Evolutionary conservation across 2,797 vertebrate species (phyloP).

Genomic region (Cyprinodon diabolis): DNA sequence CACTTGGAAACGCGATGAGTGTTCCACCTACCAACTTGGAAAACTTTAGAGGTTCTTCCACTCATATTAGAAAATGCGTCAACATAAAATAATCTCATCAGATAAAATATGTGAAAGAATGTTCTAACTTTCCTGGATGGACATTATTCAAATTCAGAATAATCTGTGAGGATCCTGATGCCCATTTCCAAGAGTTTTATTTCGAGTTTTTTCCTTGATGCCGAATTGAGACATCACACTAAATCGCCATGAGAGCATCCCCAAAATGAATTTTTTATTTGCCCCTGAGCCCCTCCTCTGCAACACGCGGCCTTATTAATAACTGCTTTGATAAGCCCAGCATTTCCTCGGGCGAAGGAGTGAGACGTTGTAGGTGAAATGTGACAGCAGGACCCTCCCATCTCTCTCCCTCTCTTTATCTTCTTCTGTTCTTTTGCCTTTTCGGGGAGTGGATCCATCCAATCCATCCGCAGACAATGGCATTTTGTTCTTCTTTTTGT

Average conservation of each 20-base stretch:
- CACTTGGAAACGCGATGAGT: slow-evolving; percentile 79
- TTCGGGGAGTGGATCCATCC: slow-evolving; percentile 82
- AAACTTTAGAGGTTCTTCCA: slow-evolving; percentile 23
- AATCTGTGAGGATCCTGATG: background rate
- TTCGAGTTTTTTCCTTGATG: background rate
- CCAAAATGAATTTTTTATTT: slow-evolving; percentile 69
- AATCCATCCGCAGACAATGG: slow-evolving; percentile 87
- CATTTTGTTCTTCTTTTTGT: slow-evolving; percentile 92
- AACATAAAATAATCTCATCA: background rate
- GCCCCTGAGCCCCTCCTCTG: slow-evolving; percentile 58
- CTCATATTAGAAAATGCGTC: background rate
- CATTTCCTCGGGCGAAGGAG: slow-evolving; percentile 78
- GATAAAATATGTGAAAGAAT: background rate
- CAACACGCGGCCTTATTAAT: slow-evolving; percentile 75
- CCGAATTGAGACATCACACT: slow-evolving; percentile 76
- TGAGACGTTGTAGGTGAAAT: slow-evolving; percentile 80
- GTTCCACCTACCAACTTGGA: slow-evolving; percentile 57
- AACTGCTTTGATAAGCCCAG: slow-evolving; percentile 77
- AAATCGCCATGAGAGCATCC: slow-evolving; percentile 67
- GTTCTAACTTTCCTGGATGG: background rate
- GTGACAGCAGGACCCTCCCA: slow-evolving; percentile 84
- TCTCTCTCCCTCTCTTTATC: slow-evolving; percentile 68
- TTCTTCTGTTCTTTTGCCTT: slow-evolving; percentile 61
- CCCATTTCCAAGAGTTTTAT: background rate
- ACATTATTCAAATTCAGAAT: background rate